Evolutionary conservation across 2,888 invertebrate genomes (phyloP).

Genomic region (Tiliacea aurago): DNA sequence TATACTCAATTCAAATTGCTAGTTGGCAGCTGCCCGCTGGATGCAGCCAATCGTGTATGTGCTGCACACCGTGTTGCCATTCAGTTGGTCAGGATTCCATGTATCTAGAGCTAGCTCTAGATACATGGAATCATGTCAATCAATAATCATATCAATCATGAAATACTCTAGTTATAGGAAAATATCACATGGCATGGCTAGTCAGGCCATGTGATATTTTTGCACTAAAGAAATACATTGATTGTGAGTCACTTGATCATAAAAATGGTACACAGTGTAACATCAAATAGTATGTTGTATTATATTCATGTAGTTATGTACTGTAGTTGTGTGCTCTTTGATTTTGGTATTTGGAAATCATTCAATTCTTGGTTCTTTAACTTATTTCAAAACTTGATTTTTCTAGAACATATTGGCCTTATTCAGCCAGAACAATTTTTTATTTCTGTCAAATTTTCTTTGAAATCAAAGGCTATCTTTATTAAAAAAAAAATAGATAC

Average conservation of each 20-base stretch:
- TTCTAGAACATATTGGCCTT: background rate
- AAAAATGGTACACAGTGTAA: constrained; percentile 1
- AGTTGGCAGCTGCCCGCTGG: background rate
- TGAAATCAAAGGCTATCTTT: background rate
- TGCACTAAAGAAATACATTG: constrained; percentile 1
- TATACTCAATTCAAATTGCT: constrained; percentile 12
- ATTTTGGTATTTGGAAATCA: background rate
- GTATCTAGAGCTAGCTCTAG: background rate
- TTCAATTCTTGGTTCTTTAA: background rate
- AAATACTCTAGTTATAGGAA: too few species aligned
- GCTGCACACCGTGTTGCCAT: constrained; percentile 16
- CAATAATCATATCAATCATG: too few species aligned
- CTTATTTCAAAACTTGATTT: background rate
- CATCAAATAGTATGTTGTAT: background rate
- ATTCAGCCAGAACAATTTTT: background rate
- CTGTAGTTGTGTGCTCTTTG: background rate
- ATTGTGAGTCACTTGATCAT: constrained; percentile 1
- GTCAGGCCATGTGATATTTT: constrained; percentile 34
- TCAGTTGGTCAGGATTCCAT: constrained; percentile 24
- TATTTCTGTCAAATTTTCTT: background rate
- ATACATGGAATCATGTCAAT: too few species aligned
- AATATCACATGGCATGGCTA: too few species aligned
- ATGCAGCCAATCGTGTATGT: constrained; percentile 20
- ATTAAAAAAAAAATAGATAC: background rate
- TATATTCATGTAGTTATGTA: background rate